These are phyloP conservation scores for Drosophila maculinotata DNA, from an alignment of 2,888 invertebrate genomes.

Conservation along the genomic window DNA sequence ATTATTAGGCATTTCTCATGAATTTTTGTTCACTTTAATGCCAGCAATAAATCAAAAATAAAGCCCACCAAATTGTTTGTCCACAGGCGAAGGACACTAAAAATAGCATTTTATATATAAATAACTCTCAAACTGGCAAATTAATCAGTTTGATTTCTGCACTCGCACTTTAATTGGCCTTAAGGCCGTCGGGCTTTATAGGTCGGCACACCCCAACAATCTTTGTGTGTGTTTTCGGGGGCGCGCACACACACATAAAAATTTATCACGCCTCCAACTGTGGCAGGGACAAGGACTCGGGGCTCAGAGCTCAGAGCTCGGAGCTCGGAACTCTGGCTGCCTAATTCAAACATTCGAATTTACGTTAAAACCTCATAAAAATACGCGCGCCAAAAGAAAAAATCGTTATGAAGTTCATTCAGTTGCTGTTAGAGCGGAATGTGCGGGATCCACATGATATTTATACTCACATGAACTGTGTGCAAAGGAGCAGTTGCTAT, in stretches of 20 bases:
- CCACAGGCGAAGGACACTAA: neutral
- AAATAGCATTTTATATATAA: constrained; percentile 17
- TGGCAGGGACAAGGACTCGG: constrained; percentile 33
- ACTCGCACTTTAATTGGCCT: constrained; percentile 47
- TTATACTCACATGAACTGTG: constrained; percentile 55
- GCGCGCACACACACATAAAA: constrained; percentile 54
- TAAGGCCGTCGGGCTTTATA: constrained; percentile 15
- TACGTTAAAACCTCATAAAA: constrained; percentile 74
- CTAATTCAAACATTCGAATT: constrained; percentile 68
- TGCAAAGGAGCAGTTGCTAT: constrained; percentile 48
- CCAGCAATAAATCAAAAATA: constrained; percentile 26
- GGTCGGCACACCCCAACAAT: constrained; percentile 32
- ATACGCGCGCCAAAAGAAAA: constrained; percentile 38
- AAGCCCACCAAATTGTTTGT: constrained; percentile 8
- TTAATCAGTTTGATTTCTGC: constrained; percentile 58
- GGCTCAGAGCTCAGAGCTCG: constrained; percentile 14
- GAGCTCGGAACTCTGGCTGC: constrained; percentile 7
- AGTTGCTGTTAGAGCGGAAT: neutral
- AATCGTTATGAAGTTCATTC: constrained; percentile 59
- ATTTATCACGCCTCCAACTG: constrained; percentile 54
- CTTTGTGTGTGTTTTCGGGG: neutral
- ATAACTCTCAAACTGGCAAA: constrained; percentile 26
- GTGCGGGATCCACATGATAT: constrained; percentile 16
- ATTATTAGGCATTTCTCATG: neutral
- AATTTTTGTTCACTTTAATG: constrained; percentile 1